These are phyloP conservation scores for Eurypyga helias DNA, from an alignment of 2,113 vertebrate species.

Conservation along the genomic window DNA sequence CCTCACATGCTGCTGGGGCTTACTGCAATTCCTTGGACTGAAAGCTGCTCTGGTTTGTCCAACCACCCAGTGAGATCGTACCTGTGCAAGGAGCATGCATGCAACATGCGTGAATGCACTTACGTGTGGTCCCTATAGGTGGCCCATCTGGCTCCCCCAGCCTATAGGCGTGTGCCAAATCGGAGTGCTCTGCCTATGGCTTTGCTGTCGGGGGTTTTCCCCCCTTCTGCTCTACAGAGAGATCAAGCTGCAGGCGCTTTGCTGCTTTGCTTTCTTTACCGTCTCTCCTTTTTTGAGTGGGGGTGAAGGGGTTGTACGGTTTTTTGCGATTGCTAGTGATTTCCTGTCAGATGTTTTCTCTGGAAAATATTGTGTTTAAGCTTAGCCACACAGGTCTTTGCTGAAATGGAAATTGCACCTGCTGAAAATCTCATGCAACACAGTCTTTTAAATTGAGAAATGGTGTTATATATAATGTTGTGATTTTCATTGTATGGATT, in stretches of 20 bases:
- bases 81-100: fast-evolving
- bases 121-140: fast-evolving
- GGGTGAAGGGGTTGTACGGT: neutral
- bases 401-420: conserved; percentile 46
- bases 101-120: fast-evolving
- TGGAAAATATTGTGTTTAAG: conserved; percentile 24
- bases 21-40: fast-evolving
- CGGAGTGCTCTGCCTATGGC: fast-evolving
- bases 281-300: neutral
- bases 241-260: neutral
- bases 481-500: conserved; percentile 15
- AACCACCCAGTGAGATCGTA: fast-evolving
- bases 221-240: neutral
- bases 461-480: neutral
- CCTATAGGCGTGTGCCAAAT: fast-evolving
- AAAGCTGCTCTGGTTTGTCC: neutral
- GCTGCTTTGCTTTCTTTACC: neutral
- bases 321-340: neutral
- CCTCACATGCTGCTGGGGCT: neutral
- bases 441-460: conserved; percentile 25
- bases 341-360: conserved; percentile 33
- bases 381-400: neutral
- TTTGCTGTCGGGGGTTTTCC: neutral
- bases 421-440: conserved; percentile 30
- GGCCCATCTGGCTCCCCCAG: neutral